Base-by-base conservation (phyloP, 2,888 invertebrate species). In the Clepsis dumicolana region DNA sequence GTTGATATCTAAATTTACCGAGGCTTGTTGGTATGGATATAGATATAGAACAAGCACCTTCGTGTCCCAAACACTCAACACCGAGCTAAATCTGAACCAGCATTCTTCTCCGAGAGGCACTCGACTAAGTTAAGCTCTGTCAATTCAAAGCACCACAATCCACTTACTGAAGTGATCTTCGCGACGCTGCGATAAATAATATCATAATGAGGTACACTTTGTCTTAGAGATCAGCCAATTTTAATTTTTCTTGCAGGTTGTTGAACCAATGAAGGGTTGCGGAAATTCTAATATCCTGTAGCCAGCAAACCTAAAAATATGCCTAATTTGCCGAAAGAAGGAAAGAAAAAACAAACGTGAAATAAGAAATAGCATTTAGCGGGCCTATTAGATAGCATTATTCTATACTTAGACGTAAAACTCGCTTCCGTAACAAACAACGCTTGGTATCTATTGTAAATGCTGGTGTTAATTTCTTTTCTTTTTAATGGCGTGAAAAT, bases 31-130 rank as follows among this genome's bases (percentile, higher is more conserved):
- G 50, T 38, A 38, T 29, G 29, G 52, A 12, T 48, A 24, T 44
- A 64, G 52, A 12, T 48, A 24, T 44, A 64, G 24, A 44, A 41
- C 10, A 27, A 50, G 29, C 16, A 16, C 48, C 41, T 53, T 48
- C 24, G 54, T 48, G 66, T 66, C 61, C 35, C 61, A 38, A 61
- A 35, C 21, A 29, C 56, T 66, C 44, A 50, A 48, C 35, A 25
- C 25, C 54, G 67, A 50, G 38, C 62, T 57, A 63, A 62, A 57
- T 67, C 56, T 57, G 59, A 41, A 41, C 41, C 5, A 59, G 16
- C 27, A 21, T 21, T 24, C 16, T 35, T 57, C 56, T 27, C 56
- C 50, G 24, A 63, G 50, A 50, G 16, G 14, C 54, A 57, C 29
- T 57, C 50, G 29, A 56, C 25, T 35, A 38, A 18, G 18, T 29